These are phyloP conservation scores for Patella ulyssiponensis DNA, from an alignment of 2,888 invertebrate species.

Conservation along the genomic window DNA sequence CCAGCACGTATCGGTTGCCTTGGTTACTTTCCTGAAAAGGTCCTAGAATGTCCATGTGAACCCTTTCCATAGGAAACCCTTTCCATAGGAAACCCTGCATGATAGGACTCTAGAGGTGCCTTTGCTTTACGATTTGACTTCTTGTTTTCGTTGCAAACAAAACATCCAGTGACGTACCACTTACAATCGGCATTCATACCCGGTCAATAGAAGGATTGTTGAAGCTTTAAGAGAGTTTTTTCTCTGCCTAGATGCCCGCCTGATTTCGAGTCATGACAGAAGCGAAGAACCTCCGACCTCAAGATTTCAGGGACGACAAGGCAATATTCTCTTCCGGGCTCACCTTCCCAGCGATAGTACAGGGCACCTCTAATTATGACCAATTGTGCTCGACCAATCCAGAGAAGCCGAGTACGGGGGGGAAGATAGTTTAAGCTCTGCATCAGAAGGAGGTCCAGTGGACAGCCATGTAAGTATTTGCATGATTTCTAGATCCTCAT, in stretches of 20 bases:
- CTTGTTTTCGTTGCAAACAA: not conserved
- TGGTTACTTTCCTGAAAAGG: slow-evolving; percentile 14
- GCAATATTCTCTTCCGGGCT: not conserved
- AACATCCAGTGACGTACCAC: not conserved
- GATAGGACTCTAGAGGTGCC: slow-evolving; percentile 17
- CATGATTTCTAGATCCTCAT: not conserved
- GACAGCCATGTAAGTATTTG: not conserved
- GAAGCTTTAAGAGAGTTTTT: not conserved
- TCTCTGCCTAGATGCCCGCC: not conserved
- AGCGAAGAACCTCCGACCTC: not conserved
- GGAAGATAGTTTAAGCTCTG: not conserved
- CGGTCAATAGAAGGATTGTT: not conserved
- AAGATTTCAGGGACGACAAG: not conserved
- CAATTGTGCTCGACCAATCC: not conserved
- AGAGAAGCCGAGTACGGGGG: not conserved
- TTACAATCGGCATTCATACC: not conserved
- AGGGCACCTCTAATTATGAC: not conserved
- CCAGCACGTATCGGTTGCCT: slow-evolving; percentile 25
- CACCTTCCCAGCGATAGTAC: not conserved
- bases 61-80: too few relatives aligned
- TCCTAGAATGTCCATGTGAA: slow-evolving; percentile 27
- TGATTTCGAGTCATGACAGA: not conserved
- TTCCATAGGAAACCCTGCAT: slow-evolving; percentile 20
- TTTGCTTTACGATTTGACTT: not conserved
- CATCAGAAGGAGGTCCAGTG: not conserved